Evolutionary conservation across 2,888 invertebrate genomes (phyloP).

Genomic region (Dascillus cervinus): DNA sequence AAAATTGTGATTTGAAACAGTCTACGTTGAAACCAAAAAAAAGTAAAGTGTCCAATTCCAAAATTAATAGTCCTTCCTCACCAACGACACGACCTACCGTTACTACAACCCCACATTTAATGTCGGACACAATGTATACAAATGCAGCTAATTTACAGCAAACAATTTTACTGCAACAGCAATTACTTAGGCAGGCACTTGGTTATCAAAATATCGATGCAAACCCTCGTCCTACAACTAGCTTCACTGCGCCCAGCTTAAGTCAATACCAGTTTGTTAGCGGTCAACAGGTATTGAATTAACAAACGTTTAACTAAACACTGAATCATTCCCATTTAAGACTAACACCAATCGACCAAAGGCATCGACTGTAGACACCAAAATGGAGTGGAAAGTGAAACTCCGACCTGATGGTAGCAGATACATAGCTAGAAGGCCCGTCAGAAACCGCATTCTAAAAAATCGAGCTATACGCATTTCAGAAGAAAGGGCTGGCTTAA

Average conservation of each 20-base stretch:
- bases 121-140: conserved; percentile 61
- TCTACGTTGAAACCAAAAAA: conserved; percentile 27
- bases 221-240: conserved; percentile 28
- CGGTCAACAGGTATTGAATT: conserved; percentile 34
- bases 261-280: conserved; percentile 54
- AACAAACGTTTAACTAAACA: not conserved
- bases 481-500: conserved; percentile 56
- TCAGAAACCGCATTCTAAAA: conserved; percentile 56
- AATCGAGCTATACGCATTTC: conserved; percentile 59
- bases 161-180: conserved; percentile 61
- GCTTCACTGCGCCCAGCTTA: conserved; percentile 50
- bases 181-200: conserved; percentile 50
- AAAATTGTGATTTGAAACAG: conserved; percentile 29
- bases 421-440: conserved; percentile 66
- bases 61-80: conserved; percentile 30
- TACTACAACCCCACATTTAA: conserved; percentile 28
- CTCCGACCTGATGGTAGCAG: conserved; percentile 66
- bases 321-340: not conserved
- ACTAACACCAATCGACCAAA: conserved; percentile 10
- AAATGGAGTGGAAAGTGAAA: conserved; percentile 71
- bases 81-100: conserved; percentile 26
- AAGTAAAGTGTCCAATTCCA: conserved; percentile 25
- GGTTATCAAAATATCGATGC: conserved; percentile 35
- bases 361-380: conserved; percentile 30
- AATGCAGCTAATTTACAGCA: conserved; percentile 60